phyloP scores from a whole-genome alignment of 2,888 invertebrate species.

The Cataglyphis rosenhaueri region DNA sequence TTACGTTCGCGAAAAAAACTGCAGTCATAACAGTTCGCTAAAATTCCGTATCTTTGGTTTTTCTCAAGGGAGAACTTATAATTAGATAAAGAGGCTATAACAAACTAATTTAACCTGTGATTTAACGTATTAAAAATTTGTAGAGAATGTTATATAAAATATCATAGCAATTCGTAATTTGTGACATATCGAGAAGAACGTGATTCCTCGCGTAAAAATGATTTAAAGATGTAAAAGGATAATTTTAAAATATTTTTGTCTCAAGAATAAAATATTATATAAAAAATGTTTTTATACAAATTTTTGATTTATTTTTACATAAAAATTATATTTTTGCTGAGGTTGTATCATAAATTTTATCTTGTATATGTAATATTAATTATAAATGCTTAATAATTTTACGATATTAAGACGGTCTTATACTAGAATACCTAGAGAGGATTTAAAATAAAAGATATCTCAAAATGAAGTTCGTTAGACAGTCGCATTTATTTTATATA shows the following conservation, averaged over 20 bases:
- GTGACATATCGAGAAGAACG: neutral
- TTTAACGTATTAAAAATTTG: neutral
- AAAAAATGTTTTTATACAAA: neutral
- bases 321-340: neutral
- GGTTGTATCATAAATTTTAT: neutral
- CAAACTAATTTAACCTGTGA: neutral
- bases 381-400: conserved; percentile 4
- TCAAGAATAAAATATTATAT: neutral
- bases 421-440: neutral
- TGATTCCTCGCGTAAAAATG: neutral
- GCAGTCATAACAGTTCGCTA: conserved; percentile 8
- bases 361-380: neutral
- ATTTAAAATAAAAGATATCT: neutral
- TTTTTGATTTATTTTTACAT: neutral
- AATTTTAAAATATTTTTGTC: neutral
- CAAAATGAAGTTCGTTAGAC: conserved; percentile 16
- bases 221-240: neutral
- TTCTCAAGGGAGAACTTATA: neutral
- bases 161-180: neutral
- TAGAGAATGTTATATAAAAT: neutral
- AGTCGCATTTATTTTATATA: neutral
- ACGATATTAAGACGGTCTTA: neutral
- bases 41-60: conserved; percentile 40
- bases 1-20: conserved; percentile 36
- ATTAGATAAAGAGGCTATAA: neutral